These are phyloP conservation scores for Sturnira hondurensis DNA, from an alignment of 2,113 vertebrate genomes.

Conservation along the genomic window DNA sequence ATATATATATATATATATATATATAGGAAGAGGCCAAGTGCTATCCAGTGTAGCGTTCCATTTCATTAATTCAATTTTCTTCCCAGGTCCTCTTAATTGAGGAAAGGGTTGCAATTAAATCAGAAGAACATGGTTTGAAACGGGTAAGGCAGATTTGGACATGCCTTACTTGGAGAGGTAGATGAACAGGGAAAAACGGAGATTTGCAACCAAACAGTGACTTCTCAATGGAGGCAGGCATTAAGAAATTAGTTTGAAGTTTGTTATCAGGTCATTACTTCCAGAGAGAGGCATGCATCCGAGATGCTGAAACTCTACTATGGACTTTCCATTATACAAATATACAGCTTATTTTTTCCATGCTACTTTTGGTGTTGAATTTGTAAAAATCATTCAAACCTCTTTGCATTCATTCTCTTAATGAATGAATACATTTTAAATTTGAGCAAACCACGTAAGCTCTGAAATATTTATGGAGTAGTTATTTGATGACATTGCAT, in stretches of 20 bases:
- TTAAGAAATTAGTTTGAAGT: background rate
- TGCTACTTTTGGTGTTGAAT: background rate
- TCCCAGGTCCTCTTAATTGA: background rate
- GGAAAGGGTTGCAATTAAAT: background rate
- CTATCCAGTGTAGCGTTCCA: background rate
- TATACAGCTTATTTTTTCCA: background rate
- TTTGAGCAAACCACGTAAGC: background rate
- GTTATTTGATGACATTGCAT: background rate
- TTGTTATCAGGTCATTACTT: background rate
- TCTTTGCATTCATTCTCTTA: background rate
- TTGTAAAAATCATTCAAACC: background rate
- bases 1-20: rapidly evolving
- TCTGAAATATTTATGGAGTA: constrained; percentile 24
- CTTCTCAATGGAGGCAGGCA: background rate
- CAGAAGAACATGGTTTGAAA: background rate
- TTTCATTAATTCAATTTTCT: background rate
- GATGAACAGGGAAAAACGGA: background rate
- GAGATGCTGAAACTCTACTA: background rate
- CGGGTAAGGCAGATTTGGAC: background rate
- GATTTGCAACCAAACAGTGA: background rate
- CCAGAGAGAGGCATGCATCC: background rate
- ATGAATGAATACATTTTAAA: constrained; percentile 29
- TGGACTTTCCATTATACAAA: background rate
- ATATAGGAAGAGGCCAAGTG: background rate
- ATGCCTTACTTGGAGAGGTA: background rate